Conservation (phyloP, 2,797 vertebrate genomes). For the Atherinosoma microstoma region DNA sequence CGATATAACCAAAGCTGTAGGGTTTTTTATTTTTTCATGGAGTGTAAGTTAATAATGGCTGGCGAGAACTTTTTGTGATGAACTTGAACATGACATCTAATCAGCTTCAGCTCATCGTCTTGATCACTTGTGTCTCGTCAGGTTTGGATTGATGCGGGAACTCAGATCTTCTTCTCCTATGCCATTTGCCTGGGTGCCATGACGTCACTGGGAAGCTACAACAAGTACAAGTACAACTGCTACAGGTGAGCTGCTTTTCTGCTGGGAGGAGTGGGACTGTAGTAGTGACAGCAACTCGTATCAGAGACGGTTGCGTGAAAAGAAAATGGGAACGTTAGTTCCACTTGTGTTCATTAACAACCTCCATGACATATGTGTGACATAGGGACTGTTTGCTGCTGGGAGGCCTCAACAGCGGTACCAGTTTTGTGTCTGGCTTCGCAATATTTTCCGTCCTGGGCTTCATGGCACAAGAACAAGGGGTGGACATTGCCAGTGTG, state of each 20-base stretch:
- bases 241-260: constrained; percentile 90
- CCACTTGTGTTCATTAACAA: constrained; percentile 90
- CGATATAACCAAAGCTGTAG: background rate
- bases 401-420: constrained; percentile 99
- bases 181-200: constrained; percentile 99
- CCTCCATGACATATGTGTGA: constrained; percentile 98
- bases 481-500: constrained; percentile 99
- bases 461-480: constrained; percentile 99
- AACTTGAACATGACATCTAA: background rate
- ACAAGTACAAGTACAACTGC: constrained; percentile 99
- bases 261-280: constrained; percentile 60
- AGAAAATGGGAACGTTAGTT: constrained; percentile 90
- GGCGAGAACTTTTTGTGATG: background rate
- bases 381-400: constrained; percentile 99
- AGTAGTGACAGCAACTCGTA: constrained; percentile 75
- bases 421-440: constrained; percentile 99
- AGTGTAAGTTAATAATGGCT: background rate
- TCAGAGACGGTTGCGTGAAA: constrained; percentile 79
- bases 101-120: background rate
- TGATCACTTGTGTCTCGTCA: constrained; percentile 50
- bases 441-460: constrained; percentile 99
- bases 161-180: constrained; percentile 99
- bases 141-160: constrained; percentile 99
- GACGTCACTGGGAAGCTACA: constrained; percentile 99
- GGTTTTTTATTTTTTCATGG: background rate